Base-by-base conservation (phyloP, 2,888 invertebrate species). In the Ormyrus labotus region DNA sequence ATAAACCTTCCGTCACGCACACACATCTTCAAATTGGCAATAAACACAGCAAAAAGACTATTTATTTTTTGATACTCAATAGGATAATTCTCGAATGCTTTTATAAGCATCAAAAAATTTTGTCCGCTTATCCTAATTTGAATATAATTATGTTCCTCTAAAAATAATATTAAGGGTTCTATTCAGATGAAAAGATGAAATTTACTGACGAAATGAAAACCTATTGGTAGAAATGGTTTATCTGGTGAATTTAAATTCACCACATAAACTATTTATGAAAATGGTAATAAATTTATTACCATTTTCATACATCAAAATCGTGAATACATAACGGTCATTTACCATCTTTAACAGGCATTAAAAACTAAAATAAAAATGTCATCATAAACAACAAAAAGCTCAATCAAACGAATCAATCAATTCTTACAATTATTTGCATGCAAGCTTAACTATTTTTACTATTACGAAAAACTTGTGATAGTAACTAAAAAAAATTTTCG, bases 41-140 rank as follows among this genome's bases (percentile, higher is more conserved):
- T 87, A 85, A 88, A 88, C 89, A 88, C 88, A 85, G 2, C 88
- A 86, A 88, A 87, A 89, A 88, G 86, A 85, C 89, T 87, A 88
- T 88, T 87, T 87, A 86, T 87, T 88, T 87, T 73, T 48, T 55
- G 34, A 64, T 69, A 60, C 73, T 73, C 70, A 58, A 77, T 69
- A 67, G 45, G 6, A 68, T 19, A 47, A 34, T 69, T 69, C 73
- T 53, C 60, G 9, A 5, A 19, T 8, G 47, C 65, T 45, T 53
- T 11, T 51, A 7, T 6, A 45, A 68, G 67, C 75, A 10, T 45
- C n/a, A 34, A 57, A 63, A 57, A 63, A 63, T 19, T 19, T 19
- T 19, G 10, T 7, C 70, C 50, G 19, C 11, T 19, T 3, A 19
- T 5, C 6, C 51, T 19, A 19, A 19, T 19, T 9, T 34, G 48